Base-by-base conservation (phyloP, 1,140 invertebrate species). In the Drosophila saltans region DNA sequence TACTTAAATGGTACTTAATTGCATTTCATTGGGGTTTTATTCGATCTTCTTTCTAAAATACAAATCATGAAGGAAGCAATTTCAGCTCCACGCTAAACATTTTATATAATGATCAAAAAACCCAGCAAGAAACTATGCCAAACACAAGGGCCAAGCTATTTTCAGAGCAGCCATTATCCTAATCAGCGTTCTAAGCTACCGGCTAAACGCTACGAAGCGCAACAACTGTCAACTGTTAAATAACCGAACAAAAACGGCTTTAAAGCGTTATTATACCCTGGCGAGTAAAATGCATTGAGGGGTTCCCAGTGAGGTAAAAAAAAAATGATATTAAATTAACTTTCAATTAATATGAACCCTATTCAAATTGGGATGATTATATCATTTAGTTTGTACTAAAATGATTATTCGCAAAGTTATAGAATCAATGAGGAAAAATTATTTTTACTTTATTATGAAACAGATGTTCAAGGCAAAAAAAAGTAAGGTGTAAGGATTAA, bases 1-100 rank as follows among this genome's bases (percentile, higher is more conserved):
- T 39, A 59, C 57, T 59, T 59, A 59, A 40, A 10, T 10, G 16
- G 5, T 59, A 59, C 57, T 59, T 59, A 59, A 59, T 59, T 59
- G 21, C 36, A 7, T 36, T 3, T 28, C 6, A 36, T 36, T 36
- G 1, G 33, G 33, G 33, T 3, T 6, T 36, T 16, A 48, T 21
- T 48, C 45, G 45, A 48, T 48, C 6, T 52, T 52, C 45, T 8
- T 26, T 52, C 45, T 52, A 52, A 52, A 52, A 26, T 26, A 26
- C 33, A 36, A 36, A 52, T 26, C 1, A 52, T 26, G 8, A 26
- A 10, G 45, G 21, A 26, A 52, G 9, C 21, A 26, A 52, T 26
- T 26, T 16, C 7, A 48, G 16, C 45, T 48, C 16, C 45, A 21
- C 45, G 6, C 45, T 16, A 2, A 24, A 52, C 7, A 48, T 24